These are phyloP conservation scores for Brachionichthys hirsutus DNA, from an alignment of 2,113 vertebrate species.

Conservation along the genomic window DNA sequence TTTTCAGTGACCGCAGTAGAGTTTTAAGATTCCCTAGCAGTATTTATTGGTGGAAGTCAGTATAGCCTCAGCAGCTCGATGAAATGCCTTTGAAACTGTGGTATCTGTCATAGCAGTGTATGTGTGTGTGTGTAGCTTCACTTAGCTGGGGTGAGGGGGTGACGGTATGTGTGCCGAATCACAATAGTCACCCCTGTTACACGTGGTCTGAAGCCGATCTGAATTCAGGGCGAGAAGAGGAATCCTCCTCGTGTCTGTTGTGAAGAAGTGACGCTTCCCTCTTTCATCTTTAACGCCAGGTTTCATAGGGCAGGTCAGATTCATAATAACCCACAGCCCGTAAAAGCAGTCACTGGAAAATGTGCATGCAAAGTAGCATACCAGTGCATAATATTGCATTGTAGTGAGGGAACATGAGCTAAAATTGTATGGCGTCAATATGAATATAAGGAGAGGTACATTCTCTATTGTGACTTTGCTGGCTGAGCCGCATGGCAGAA, in stretches of 20 bases:
- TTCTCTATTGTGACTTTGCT: conserved; percentile 28
- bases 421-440: neutral
- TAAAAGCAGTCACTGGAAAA: neutral
- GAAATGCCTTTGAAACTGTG: conserved; percentile 62
- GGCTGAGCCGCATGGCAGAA: conserved; percentile 35
- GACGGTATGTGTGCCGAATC: conserved; percentile 72
- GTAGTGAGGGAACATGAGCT: neutral
- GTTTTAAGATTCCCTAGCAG: conserved; percentile 61
- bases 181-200: conserved; percentile 70
- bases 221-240: conserved; percentile 34
- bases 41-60: conserved; percentile 60
- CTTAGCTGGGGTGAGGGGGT: conserved; percentile 42
- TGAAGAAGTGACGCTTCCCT: conserved; percentile 28
- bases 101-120: conserved; percentile 44
- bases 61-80: conserved; percentile 52
- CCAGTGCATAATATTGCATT: conserved; percentile 4
- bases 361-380: neutral
- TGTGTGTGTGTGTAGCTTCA: conserved; percentile 13
- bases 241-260: conserved; percentile 29
- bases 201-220: conserved; percentile 53
- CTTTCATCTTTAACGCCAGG: conserved; percentile 38
- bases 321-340: conserved; percentile 9
- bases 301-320: conserved; percentile 34
- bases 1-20: conserved; percentile 53
- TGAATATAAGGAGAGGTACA: conserved; percentile 6